Base-by-base conservation (phyloP, 1,140 invertebrate genomes). In the Camponotus vicinus region DNA sequence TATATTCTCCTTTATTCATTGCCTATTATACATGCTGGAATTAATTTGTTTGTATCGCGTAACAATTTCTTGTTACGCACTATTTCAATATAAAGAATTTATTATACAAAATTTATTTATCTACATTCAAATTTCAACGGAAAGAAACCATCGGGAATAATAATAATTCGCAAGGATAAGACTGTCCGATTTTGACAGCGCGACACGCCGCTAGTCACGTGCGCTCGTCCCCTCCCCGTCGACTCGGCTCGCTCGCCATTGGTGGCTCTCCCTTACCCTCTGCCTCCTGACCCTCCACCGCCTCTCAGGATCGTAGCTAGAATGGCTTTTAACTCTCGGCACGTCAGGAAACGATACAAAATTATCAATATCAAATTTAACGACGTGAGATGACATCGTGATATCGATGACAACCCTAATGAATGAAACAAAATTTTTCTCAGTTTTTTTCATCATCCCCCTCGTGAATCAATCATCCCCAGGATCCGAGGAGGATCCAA, bases 161-260 rank as follows among this genome's bases (percentile, higher is more conserved):
- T 55, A 55, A 57, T 15, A 45, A 64, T 42, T 42, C 34, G 0
- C 66, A 73, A 21, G 27, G 9, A 78, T 32, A 49, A 37, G 27
- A 66, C n/a, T 73, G 13, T 13, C 4, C 34, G 73, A 66, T 27
- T 83, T 89, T 89, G 88, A 86, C 64, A 89, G 49, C 73, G 49
- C 82, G 71, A 88, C 90, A 90, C 61, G 90, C 87, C 75, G 86
- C 66, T 45, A 87, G 89, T 85, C 91, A 89, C 90, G 90, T 90
- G 90, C 82, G 71, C 40, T 15, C 27, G 32, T 75, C 82, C 90
- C 89, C 61, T 32, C 88, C 69, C 69, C 57, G 37, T 45, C 9
- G 59, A 67, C 75, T 34, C 42, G 34, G 37, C 79, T 64, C 83
- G 77, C 37, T 63, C 42, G 77, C 21, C 75, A 92, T 90, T 90